Conservation (phyloP, 92 coral and sea anemone species). For the Phenganax subtilis region DNA sequence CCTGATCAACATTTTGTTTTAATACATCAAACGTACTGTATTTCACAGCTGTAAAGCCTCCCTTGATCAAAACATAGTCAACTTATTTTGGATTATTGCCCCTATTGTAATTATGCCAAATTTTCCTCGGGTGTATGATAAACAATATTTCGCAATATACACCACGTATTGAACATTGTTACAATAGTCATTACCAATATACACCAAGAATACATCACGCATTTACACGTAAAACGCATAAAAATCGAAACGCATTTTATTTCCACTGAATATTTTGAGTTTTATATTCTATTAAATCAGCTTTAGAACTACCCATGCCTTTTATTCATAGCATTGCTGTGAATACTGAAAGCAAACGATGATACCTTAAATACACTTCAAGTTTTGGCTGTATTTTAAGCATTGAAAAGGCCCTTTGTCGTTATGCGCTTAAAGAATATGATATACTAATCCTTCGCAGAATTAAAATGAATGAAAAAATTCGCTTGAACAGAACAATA, state of each 20-base stretch:
- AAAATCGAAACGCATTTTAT: background rate
- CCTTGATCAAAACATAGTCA: no score
- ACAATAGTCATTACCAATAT: background rate
- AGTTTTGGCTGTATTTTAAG: background rate
- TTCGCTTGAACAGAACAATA: conserved; percentile 5
- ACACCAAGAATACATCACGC: background rate
- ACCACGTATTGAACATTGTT: background rate
- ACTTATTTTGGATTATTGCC: no score
- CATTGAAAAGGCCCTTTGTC: background rate
- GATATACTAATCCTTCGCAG: background rate
- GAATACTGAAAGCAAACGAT: background rate
- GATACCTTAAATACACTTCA: background rate
- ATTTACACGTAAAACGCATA: background rate
- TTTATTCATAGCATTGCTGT: background rate
- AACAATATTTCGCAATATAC: background rate
- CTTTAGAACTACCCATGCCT: background rate
- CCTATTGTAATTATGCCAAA: no score
- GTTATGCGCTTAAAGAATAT: background rate
- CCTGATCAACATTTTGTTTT: no score
- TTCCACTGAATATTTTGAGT: background rate
- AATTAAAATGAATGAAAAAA: background rate
- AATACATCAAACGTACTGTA: no score
- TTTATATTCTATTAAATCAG: conserved; percentile 3
- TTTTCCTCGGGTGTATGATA: no score
- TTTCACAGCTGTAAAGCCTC: no score